phyloP scores from a whole-genome alignment of 2,113 vertebrate species.

The Toxotes jaculatrix region DNA sequence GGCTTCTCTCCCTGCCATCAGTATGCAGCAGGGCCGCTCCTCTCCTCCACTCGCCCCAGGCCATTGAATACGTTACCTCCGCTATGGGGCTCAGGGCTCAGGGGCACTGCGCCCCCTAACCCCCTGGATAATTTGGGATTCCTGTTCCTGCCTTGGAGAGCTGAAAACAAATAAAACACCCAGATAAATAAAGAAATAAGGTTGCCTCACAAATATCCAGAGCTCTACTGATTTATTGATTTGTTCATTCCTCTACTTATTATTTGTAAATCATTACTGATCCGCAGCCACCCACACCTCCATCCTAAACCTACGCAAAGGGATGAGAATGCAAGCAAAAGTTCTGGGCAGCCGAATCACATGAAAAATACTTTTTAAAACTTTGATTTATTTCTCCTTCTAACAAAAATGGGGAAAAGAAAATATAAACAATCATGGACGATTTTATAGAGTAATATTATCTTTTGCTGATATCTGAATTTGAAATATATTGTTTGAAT shows the following conservation, averaged over 20 bases:
- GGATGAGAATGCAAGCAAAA: constrained; percentile 29
- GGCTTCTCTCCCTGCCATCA: constrained; percentile 85
- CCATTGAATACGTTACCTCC: constrained; percentile 88
- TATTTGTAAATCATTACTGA: constrained; percentile 83
- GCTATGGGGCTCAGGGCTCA: constrained; percentile 84
- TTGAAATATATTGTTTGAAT: neutral
- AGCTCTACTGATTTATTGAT: constrained; percentile 86
- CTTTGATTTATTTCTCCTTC: constrained; percentile 4
- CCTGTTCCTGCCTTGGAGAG: constrained; percentile 82
- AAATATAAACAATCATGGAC: neutral
- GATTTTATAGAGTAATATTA: neutral
- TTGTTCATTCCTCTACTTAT: constrained; percentile 82
- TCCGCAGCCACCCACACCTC: constrained; percentile 69
- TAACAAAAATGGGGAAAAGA: neutral
- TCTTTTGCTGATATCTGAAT: neutral
- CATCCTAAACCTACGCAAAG: constrained; percentile 29
- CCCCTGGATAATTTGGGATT: constrained; percentile 89
- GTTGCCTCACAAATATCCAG: constrained; percentile 74
- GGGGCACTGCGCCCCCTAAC: constrained; percentile 83
- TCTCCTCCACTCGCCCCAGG: constrained; percentile 85
- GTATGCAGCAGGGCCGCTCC: constrained; percentile 86
- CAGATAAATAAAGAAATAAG: constrained; percentile 82
- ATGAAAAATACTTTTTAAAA: constrained; percentile 28
- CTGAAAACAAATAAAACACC: constrained; percentile 84
- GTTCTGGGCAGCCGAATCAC: constrained; percentile 18